Evolutionary conservation across 2,113 vertebrate genomes (phyloP).

Genomic region (Etheostoma cragini): DNA sequence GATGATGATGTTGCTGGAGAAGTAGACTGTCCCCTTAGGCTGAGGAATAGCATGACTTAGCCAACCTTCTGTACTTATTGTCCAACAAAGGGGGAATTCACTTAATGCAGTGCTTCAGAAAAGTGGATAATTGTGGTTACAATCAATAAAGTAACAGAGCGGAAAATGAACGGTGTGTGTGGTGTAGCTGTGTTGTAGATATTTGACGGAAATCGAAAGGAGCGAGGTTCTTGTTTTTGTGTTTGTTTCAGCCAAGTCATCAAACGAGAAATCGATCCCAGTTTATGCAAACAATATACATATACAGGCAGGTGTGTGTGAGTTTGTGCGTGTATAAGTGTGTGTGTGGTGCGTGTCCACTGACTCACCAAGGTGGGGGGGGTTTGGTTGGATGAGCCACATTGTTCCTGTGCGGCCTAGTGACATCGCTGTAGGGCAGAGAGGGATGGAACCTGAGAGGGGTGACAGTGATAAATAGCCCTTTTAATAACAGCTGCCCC

Average conservation of each 20-base stretch:
- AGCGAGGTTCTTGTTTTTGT: conserved; percentile 53
- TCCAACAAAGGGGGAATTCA: conserved; percentile 87
- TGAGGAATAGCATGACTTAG: conserved; percentile 80
- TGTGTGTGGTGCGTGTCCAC: conserved; percentile 36
- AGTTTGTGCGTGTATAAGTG: conserved; percentile 47
- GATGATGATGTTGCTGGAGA: conserved; percentile 82
- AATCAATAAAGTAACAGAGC: conserved; percentile 86
- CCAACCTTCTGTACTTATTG: conserved; percentile 87
- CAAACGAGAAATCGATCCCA: conserved; percentile 39
- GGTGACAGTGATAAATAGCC: conserved; percentile 90
- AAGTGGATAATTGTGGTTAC: conserved; percentile 86
- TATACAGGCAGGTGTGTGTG: conserved; percentile 24
- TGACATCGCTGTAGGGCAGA: conserved; percentile 86
- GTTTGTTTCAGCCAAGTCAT: conserved; percentile 53
- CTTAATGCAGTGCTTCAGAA: conserved; percentile 86
- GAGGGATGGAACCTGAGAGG: conserved; percentile 84
- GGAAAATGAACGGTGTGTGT: conserved; percentile 83
- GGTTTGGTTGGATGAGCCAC: conserved; percentile 83
- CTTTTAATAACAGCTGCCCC: conserved; percentile 90
- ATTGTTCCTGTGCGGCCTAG: conserved; percentile 85
- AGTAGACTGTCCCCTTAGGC: conserved; percentile 83
- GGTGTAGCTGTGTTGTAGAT: conserved; percentile 64
- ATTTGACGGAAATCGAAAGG: conserved; percentile 64
- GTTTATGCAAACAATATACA: conserved; percentile 43
- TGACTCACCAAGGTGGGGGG: conserved; percentile 29